These are phyloP conservation scores for Phylloscopus collybita DNA, from an alignment of 2,797 vertebrate genomes.

Conservation along the genomic window DNA sequence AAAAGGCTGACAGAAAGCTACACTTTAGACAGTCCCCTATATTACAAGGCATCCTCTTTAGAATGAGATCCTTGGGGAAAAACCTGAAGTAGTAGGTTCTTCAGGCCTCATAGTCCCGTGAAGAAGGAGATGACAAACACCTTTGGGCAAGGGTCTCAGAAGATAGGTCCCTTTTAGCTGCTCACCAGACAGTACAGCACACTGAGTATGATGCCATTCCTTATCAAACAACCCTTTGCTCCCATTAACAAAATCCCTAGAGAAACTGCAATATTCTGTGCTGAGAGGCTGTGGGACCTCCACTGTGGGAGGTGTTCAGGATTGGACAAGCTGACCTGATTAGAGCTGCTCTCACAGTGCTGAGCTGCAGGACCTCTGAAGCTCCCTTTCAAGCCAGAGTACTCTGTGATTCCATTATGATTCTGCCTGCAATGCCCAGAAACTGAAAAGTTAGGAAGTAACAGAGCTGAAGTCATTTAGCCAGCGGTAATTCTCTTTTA, in stretches of 20 bases:
- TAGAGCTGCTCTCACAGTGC: not conserved
- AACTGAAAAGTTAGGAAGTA: not conserved
- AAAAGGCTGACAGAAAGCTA: not conserved
- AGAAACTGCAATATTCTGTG: not conserved
- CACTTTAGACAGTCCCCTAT: not conserved
- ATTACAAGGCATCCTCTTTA: not conserved
- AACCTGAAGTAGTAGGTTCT: not conserved
- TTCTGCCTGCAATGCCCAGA: not conserved
- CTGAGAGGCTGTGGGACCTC: not conserved
- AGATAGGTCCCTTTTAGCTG: not conserved
- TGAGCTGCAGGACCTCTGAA: not conserved
- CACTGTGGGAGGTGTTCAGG: not conserved
- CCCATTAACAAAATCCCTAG: not conserved
- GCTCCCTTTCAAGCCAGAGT: not conserved
- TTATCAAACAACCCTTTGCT: not conserved
- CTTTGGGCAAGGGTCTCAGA: not conserved
- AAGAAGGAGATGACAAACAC: not conserved
- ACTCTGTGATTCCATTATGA: not conserved
- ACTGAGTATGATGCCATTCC: not conserved
- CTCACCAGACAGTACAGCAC: not conserved
- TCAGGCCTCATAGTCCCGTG: not conserved
- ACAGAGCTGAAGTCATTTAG: not conserved
- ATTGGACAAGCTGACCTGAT: not conserved
- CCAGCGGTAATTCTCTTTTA: not conserved
- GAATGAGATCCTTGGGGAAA: not conserved